Base-by-base conservation (phyloP, 1,140 invertebrate genomes). In the Aphaenogaster ashmeadi region DNA sequence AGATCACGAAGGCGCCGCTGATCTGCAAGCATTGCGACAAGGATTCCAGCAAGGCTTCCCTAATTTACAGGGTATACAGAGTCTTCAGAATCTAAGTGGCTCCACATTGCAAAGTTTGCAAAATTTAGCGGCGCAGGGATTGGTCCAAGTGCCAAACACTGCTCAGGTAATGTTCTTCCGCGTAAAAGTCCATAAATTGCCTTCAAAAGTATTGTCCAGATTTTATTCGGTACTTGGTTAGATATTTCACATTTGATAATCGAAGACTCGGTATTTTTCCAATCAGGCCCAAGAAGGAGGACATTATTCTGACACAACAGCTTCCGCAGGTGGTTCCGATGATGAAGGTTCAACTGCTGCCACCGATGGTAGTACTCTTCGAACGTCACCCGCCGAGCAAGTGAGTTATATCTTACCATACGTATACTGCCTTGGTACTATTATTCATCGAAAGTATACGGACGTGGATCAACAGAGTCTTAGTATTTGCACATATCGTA, bases 271-370 rank as follows among this genome's bases (percentile, higher is more conserved):
- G 0, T 64, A 4, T 87, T 88, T 71, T 18, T 47, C 9, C 54
- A 67, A 33, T 52, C 71, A 95, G 93, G 92, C 89, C 8, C 94
- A 93, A 52, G 95, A 94, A 93, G 96, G 96, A 88, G 97, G 97
- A 3, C 97, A 97, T 94, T 97, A 97, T 90, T 98, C 97, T 33
- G 97, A 98, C 88, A 98, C 97, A 0, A 98, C 97, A 21, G 97
- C 98, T 8, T 98, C 98, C 9, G 97, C 97, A 27, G 97, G 97
- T 41, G 98, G 98, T 2, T 98, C 98, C 54, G 98, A 99, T 95
- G 99, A 99, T 94, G 99, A 99, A 95, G 98, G 97, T n/a, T 98
- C 98, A 86, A 99, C 98, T 71, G 98, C 98, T 50, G 98, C 98
- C 5, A 99, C 98, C 3, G 98, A 99, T 95, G 98, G 98, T 47